A percentile compares a stretch with the other conserved stretches of the same genome.
These are phyloP conservation scores for Amphiprion ocellaris DNA, from an alignment of 2,113 vertebrate genomes.

Conservation along the genomic window DNA sequence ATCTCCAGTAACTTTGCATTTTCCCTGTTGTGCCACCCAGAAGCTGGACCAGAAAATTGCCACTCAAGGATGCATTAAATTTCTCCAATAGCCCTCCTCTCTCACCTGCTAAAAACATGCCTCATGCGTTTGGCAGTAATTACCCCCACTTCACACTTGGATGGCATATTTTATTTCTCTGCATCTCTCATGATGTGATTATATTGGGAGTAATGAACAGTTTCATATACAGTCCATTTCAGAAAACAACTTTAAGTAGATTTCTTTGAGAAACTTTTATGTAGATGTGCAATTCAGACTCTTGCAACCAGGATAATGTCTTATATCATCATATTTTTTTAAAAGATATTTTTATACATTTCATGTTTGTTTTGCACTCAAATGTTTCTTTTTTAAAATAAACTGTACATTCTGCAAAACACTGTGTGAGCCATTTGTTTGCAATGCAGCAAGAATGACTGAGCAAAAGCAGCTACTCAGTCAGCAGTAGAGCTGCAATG, in stretches of 20 bases:
- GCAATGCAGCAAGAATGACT: no score
- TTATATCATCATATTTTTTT: neutral
- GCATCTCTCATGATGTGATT: neutral
- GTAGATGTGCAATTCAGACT: no score
- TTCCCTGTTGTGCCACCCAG: constrained; percentile 29
- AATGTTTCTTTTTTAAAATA: neutral
- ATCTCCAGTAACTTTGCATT: constrained; percentile 16
- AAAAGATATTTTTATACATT: neutral
- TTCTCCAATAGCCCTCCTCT: constrained; percentile 12
- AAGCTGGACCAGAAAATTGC: constrained; percentile 46
- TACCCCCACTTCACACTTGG: constrained; percentile 5
- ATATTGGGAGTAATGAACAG: constrained; percentile 3
- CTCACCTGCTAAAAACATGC: constrained; percentile 36
- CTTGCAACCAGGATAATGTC: neutral
- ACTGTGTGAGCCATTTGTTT: neutral
- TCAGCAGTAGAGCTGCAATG: no score
- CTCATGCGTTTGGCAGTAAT: constrained; percentile 37
- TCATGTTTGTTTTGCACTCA: neutral
- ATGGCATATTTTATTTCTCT: constrained; percentile 34
- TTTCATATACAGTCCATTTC: neutral
- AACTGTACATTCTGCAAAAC: neutral
- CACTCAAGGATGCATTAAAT: constrained; percentile 44
- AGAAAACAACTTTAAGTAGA: constrained; percentile 6
- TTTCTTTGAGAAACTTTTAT: neutral
- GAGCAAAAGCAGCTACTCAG: no score